Base-by-base conservation (phyloP, 2,797 vertebrate species). In the Eulemur rubriventer region DNA sequence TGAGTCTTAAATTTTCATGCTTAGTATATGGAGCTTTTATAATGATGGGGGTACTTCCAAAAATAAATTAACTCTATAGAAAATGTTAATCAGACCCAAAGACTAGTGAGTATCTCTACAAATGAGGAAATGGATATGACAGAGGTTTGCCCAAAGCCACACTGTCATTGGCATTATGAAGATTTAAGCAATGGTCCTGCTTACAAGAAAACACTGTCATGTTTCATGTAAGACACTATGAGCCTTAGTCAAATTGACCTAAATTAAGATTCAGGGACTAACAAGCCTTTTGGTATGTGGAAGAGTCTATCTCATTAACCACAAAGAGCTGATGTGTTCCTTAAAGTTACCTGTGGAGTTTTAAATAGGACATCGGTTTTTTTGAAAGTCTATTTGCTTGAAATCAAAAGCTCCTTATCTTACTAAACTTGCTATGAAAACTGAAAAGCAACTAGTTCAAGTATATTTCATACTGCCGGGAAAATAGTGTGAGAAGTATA, bases 101-200 rank as follows among this genome's bases (percentile, higher is more conserved):
- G 65, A 87, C 57, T 24, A 61, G 63, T 48, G 78, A 96, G 35
- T 79, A 50, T 96, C 61, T 86, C 70, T 72, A 55, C 72, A 96
- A 13, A 4, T 70, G 91, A 96, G 91, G 96, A 97, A 98, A 89
- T 48, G 79, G 82, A 89, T 72, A 48, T 91, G 89, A 93, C 80
- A 89, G 67, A 92, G 95, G 95, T 96, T 94, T 94, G 73, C 87
- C 75, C 95, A 90, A 93, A 97, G 91, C 97, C 95, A 95, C 96
- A 92, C 84, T 91, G 94, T 79, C 96, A 35, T 28, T 38, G 76
- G 72, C 75, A 28, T 72, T 52, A 50, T 46, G 69, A 57, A 91
- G 93, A 93, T 88, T 84, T 89, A 91, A 91, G 94, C 93, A 87
- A 12, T 35, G 14, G 48, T 55, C 75, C 46, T 76, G n/a, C 67